Base-by-base conservation (phyloP, 2,888 invertebrate species). In the Drosophila anceps region DNA sequence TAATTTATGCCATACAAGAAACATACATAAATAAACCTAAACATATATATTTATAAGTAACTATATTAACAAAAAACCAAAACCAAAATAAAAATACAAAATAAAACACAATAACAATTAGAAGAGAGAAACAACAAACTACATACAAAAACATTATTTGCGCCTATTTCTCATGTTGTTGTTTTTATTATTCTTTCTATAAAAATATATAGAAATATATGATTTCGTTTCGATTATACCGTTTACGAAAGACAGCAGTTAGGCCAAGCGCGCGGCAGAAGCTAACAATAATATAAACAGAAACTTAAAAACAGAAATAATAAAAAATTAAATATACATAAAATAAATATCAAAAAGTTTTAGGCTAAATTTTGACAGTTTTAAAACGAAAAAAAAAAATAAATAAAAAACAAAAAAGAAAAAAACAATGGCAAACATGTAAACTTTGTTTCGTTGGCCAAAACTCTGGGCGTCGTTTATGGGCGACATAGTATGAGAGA, bases 371-470 rank as follows among this genome's bases (percentile, higher is more conserved):
- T 66, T 65, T 71, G 85, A 88, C 88, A 84, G 74, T 81, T 88
- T 72, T 68, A 59, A 63, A 64, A 58, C 12, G 9, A 13, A 20
- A 24, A 29, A 33, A 7, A 20, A 13, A 7, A 53, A 4, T 2
- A 43, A 18, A 41, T 18, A 24, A 4, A 7, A 43, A 18, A 41
- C 41, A 24, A 24, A 24, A 24, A 24, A 3, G 10, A 41, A 4
- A 9, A 53, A 53, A 10, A 37, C 15, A 35, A 35, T 39, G 86
- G 84, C 80, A 53, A 73, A 75, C 73, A 62, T 89, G 83, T 85
- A 85, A 69, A 88, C 88, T 82, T 82, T 82, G 77, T 84, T 89
- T 89, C 59, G 76, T 85, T 85, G 84, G 90, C 86, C 88, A 66
- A 77, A 82, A 50, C 31, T 33, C 81, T 89, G 90, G 85, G 81